These are phyloP conservation scores for Helicolenus hilgendorfi DNA, from an alignment of 2,797 vertebrate genomes.

Conservation along the genomic window DNA sequence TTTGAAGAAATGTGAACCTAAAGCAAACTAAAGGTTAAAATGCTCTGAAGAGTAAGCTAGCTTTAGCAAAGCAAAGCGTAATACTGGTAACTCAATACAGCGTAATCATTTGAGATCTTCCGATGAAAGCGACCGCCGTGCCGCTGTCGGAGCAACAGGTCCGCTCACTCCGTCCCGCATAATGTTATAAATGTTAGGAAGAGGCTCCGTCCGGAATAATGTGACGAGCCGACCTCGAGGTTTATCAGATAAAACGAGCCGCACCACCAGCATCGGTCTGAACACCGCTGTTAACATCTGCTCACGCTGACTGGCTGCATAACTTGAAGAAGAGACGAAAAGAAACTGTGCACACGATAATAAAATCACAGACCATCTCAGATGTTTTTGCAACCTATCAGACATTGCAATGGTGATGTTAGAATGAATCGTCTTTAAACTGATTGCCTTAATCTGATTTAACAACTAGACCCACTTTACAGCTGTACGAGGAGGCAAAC, in stretches of 20 bases:
- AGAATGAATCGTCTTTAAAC: not conserved
- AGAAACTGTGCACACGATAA: not conserved
- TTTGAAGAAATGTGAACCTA: not conserved
- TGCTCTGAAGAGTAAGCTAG: not conserved
- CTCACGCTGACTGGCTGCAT: not conserved
- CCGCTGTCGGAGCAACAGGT: not conserved
- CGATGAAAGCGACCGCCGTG: not conserved
- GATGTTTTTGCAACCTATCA: too few species aligned
- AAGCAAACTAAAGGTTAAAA: not conserved
- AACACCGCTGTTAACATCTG: not conserved
- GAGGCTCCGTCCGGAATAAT: not conserved
- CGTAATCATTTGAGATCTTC: not conserved
- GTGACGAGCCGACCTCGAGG: not conserved
- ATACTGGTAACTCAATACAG: too few species aligned
- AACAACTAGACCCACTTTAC: not conserved
- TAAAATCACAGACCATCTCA: not conserved
- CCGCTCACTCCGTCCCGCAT: not conserved
- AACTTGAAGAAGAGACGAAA: not conserved
- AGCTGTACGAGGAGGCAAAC: not conserved
- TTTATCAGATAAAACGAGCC: not conserved
- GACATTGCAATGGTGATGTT: not conserved
- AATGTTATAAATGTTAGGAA: not conserved
- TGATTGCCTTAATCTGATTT: not conserved
- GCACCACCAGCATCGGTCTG: not conserved
- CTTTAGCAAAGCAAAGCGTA: not conserved